Evolutionary conservation across 1,140 invertebrate genomes (phyloP).

Genomic region (Fopius arisanus): DNA sequence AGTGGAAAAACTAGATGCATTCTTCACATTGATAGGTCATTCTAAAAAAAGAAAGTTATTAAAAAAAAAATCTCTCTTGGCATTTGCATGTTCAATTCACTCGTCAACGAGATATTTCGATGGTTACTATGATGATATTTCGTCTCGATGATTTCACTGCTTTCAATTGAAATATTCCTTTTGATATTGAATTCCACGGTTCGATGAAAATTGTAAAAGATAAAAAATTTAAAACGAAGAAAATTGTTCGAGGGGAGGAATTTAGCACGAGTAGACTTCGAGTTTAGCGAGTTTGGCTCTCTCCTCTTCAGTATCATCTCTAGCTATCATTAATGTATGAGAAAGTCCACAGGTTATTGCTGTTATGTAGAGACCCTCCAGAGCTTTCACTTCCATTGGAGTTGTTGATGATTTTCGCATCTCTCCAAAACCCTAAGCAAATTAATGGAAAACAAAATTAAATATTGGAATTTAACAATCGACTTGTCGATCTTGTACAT

Average conservation of each 20-base stretch:
- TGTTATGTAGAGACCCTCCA: constrained; percentile 83
- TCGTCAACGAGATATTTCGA: too few species aligned
- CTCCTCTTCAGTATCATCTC: constrained; percentile 74
- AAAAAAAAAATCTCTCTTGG: too few species aligned
- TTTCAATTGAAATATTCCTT: too few species aligned
- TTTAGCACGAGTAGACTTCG: constrained; percentile 66
- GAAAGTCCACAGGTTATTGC: constrained; percentile 84
- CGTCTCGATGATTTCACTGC: too few species aligned
- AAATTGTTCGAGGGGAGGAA: not conserved
- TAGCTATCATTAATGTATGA: constrained; percentile 79
- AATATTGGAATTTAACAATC: too few species aligned
- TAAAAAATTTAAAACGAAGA: not conserved
- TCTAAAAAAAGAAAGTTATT: too few species aligned
- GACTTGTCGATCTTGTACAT: too few species aligned
- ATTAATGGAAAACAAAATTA: constrained; percentile 17
- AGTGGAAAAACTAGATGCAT: too few species aligned
- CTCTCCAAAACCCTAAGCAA: constrained; percentile 82
- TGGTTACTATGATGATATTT: too few species aligned
- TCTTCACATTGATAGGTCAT: too few species aligned
- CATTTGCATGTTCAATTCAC: too few species aligned
- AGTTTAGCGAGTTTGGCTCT: constrained; percentile 71
- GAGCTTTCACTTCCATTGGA: constrained; percentile 87
- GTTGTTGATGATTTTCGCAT: constrained; percentile 86
- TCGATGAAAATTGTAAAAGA: not conserved
- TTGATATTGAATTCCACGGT: not conserved